Evolutionary conservation across 1,140 invertebrate genomes (phyloP), one percentile per base, ranked within the genome.

Genomic region (Drosophila auraria): DNA sequence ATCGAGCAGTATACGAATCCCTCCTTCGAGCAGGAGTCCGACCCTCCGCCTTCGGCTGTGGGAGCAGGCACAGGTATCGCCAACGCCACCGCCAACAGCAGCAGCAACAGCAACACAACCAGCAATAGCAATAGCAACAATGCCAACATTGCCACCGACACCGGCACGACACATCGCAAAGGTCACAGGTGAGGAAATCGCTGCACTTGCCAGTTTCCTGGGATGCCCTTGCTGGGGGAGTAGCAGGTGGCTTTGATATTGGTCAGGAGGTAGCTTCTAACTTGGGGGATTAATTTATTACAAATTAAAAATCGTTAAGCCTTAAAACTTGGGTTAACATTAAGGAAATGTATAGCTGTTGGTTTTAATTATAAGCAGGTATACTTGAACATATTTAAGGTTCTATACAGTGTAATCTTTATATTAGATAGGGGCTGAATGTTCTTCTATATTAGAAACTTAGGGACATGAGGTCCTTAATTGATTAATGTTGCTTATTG

Each of bases 1-100:
- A 81, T 68, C 57, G 75, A 91, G 45, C 89, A 91, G 69, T 91
- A 91, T 61, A 91, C 84, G 56, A 91, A 91, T 78, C 90, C 89
- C n/a, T 91, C 89, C 68, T 91, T 86, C 44, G 89, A 91, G 50
- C 89, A 86, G 82, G 89, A 91, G 20, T 65, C 44, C 70, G 80
- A 76, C 47, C 38, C 65, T 33, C 54, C 58, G 42, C 71, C 65
- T n/a, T 11, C 62, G 15, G 7, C 62, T 23, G 58, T 40, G 42
- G 74, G 25, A n/a, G 73, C 61, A 57, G 59, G 60, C 71, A 57
- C 51, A 70, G 68, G 33, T 15, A 36, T 9, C 30, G 49, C 33
- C 33, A 36, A 11, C 33, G 33, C 33, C 33, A 57, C 14, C 54
- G 8, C 36, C 54, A 17, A 1, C n/a, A 61, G 1, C 47, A 12